Evolutionary conservation across 2,113 vertebrate genomes (phyloP).

Genomic region (Atlantisia rogersi): DNA sequence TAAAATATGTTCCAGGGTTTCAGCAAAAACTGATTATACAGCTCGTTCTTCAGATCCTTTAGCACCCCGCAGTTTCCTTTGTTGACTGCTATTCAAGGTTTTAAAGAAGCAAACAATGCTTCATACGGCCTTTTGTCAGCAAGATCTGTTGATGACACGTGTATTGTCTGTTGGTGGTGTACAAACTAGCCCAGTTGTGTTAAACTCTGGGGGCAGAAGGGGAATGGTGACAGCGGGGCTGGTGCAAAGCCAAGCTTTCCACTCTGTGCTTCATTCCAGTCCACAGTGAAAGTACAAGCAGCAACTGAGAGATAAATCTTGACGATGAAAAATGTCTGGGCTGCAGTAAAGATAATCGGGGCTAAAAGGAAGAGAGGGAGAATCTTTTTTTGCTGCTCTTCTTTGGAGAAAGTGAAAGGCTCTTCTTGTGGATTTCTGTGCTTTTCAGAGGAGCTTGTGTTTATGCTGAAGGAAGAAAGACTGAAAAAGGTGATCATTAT

Average conservation of each 20-base stretch:
- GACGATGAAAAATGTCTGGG: neutral
- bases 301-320: neutral
- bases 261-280: neutral
- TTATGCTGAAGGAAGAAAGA: slow-evolving; percentile 39
- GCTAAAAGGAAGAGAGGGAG: neutral
- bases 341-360: neutral
- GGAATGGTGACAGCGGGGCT: neutral
- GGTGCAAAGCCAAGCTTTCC: neutral
- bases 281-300: neutral
- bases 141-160: neutral
- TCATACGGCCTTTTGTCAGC: neutral
- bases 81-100: neutral
- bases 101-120: neutral
- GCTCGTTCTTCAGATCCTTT: neutral
- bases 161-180: neutral
- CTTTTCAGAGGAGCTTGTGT: neutral
- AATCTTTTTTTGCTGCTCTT: neutral
- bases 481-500: slow-evolving; percentile 55
- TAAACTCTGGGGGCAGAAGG: neutral
- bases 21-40: neutral
- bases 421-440: neutral
- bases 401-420: neutral
- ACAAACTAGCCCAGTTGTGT: neutral
- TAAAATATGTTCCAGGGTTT: slow-evolving; percentile 6
- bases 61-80: neutral